Percentiles rank a stretch among this genome's conserved stretches.
These are phyloP conservation scores for Neoaliturus tenellus DNA, from an alignment of 2,888 invertebrate species.

Conservation along the genomic window DNA sequence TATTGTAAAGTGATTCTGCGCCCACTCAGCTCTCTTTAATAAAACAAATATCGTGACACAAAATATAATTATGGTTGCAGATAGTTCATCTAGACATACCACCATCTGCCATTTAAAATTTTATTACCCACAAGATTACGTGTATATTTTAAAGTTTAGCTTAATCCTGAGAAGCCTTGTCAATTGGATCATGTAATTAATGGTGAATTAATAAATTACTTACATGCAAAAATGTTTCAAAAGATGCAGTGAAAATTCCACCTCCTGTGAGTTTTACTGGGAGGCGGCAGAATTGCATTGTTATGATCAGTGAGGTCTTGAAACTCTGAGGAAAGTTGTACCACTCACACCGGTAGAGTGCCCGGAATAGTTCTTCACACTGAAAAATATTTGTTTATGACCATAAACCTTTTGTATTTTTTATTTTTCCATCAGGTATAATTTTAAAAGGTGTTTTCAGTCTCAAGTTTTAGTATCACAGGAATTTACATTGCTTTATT, in stretches of 20 bases:
- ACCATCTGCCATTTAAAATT: neutral
- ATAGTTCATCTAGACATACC: no score
- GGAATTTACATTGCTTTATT: no score
- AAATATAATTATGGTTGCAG: no score
- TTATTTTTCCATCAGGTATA: no score
- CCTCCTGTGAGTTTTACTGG: neutral
- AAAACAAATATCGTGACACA: no score
- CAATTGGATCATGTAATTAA: neutral
- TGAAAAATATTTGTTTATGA: no score
- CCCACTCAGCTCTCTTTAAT: no score
- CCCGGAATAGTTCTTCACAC: neutral
- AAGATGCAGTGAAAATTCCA: slow-evolving; percentile 8
- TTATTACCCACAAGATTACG: neutral
- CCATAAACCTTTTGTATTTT: no score
- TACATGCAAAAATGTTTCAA: slow-evolving; percentile 19
- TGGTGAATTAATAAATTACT: no score
- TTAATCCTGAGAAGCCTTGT: neutral
- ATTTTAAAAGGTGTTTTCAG: no score
- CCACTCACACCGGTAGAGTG: slow-evolving; percentile 1
- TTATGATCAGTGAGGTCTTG: neutral
- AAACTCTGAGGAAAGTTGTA: slow-evolving; percentile 29
- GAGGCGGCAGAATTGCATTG: neutral
- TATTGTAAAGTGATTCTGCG: no score
- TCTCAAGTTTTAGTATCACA: no score
- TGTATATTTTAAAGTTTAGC: neutral